Conservation (phyloP, 2,888 invertebrate genomes). For the Aporophyla nigra region DNA sequence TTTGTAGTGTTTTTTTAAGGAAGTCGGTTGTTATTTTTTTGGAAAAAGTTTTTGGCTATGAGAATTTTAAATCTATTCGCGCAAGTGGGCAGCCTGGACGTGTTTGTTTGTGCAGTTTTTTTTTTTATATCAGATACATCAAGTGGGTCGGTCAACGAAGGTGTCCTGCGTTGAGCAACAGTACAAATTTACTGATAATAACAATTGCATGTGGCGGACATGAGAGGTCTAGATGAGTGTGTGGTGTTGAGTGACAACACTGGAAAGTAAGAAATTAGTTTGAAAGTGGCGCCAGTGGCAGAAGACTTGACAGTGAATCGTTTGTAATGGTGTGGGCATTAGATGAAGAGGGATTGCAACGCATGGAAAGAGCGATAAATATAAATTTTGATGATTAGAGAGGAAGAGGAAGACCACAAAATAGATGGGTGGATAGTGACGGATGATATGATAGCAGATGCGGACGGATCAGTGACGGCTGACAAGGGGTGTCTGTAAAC, state of each 20-base stretch:
- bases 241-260: not conserved
- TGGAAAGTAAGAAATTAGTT: not conserved
- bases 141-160: not conserved
- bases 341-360: not conserved
- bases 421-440: not conserved
- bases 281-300: not conserved
- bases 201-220: not conserved
- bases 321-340: not conserved
- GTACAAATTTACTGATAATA: not conserved
- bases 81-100: no score
- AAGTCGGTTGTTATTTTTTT: no score
- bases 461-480: not conserved
- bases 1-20: no score
- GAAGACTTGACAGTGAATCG: not conserved
- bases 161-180: not conserved
- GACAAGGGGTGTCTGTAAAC: no score
- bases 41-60: no score
- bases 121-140: not conserved
- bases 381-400: not conserved
- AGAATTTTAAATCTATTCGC: no score
- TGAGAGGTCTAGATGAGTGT: not conserved
- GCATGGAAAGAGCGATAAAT: not conserved
- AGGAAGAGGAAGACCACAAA: not conserved
- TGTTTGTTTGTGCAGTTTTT: no score
- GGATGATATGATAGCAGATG: not conserved